Conservation (phyloP, 2,888 invertebrate species). For the Xestia sexstrigata region DNA sequence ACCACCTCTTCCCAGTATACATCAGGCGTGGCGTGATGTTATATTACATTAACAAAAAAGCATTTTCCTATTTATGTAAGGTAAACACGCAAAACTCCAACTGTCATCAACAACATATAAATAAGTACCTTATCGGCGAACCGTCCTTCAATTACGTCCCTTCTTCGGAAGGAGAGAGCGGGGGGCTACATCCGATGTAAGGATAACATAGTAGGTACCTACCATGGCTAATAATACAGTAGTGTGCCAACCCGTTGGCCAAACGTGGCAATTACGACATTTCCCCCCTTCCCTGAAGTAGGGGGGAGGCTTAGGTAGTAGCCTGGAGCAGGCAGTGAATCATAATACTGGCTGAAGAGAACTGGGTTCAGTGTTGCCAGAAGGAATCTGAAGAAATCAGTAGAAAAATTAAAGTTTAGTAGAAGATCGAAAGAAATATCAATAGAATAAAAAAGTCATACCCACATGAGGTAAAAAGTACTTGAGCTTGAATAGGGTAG, state of each 20-base stretch:
- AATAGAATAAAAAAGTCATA: no score
- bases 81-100: not conserved
- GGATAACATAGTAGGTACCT: conserved; percentile 19
- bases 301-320: not conserved
- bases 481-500: no score
- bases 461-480: no score
- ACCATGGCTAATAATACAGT: conserved; percentile 19
- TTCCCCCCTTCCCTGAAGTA: conserved; percentile 4
- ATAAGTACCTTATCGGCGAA: conserved; percentile 37
- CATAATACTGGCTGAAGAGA: not conserved
- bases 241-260: conserved; percentile 15
- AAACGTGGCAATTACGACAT: conserved; percentile 28
- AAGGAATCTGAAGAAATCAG: no score
- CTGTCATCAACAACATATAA: conserved; percentile 26
- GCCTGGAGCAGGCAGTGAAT: not conserved
- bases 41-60: not conserved
- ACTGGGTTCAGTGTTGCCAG: no score
- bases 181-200: conserved; percentile 13
- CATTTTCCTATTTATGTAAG: not conserved
- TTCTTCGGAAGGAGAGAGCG: not conserved
- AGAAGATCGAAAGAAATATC: no score
- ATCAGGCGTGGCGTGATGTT: not conserved
- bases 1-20: not conserved
- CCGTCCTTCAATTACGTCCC: conserved; percentile 39
- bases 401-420: no score